These are phyloP conservation scores for Drosophila histrio DNA, from an alignment of 2,888 invertebrate species.

Conservation along the genomic window DNA sequence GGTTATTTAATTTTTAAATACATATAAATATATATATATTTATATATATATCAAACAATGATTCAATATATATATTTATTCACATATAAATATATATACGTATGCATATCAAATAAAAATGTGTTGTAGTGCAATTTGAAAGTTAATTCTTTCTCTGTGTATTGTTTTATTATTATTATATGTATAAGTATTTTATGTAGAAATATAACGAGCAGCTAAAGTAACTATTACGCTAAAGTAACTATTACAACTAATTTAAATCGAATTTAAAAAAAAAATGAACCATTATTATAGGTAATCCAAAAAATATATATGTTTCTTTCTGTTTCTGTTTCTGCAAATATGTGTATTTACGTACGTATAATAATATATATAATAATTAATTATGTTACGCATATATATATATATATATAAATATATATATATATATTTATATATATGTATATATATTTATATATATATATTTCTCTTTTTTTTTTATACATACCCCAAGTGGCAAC, in stretches of 20 bases:
- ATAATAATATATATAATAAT: no score
- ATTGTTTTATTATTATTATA: constrained; percentile 14
- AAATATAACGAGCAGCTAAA: constrained; percentile 63
- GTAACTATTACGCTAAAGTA: constrained; percentile 68
- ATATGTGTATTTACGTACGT: no score
- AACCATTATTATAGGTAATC: constrained; percentile 28
- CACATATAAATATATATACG: constrained; percentile 17
- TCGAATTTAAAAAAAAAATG: constrained; percentile 47
- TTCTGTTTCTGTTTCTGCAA: neutral
- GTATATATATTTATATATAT: constrained; percentile 3
- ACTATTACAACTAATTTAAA: constrained; percentile 62
- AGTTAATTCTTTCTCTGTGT: neutral
- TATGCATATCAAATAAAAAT: constrained; percentile 11
- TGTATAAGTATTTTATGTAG: constrained; percentile 45
- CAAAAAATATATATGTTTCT: constrained; percentile 22
- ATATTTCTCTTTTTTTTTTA: neutral
- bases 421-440: constrained; percentile 3
- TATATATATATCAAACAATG: neutral
- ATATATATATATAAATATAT: constrained; percentile 5
- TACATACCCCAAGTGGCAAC: neutral
- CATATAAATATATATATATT: constrained; percentile 1
- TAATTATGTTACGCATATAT: no score
- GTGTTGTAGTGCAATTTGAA: neutral
- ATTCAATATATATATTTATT: neutral
- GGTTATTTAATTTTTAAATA: neutral